Percentiles rank a stretch among this genome's conserved stretches.
phyloP scores from a whole-genome alignment of 2,888 invertebrate species.

The Serripes groenlandicus region DNA sequence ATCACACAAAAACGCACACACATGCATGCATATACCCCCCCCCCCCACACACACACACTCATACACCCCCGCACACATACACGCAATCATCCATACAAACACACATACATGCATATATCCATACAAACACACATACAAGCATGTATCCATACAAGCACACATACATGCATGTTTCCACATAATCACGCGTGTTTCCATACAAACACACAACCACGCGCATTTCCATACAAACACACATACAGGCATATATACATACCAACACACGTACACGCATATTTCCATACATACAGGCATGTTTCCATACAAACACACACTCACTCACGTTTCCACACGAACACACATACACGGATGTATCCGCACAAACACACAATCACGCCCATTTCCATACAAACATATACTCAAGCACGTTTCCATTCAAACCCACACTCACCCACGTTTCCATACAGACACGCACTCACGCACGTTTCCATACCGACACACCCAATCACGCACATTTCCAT shows the following conservation, averaged over 20 bases:
- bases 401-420: too few relatives aligned
- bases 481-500: too few relatives aligned
- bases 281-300: too few relatives aligned
- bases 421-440: too few relatives aligned
- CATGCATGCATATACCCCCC: background rate
- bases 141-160: slow-evolving; percentile 37
- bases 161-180: slow-evolving; percentile 39
- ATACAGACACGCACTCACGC: too few relatives aligned
- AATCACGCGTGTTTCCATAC: slow-evolving; percentile 36
- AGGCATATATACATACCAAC: slow-evolving; percentile 40
- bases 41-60: slow-evolving; percentile 42
- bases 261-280: slow-evolving; percentile 40
- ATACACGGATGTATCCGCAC: too few relatives aligned
- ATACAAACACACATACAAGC: slow-evolving; percentile 46
- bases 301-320: too few relatives aligned
- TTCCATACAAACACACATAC: slow-evolving; percentile 37
- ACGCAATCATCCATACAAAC: slow-evolving; percentile 38
- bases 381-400: too few relatives aligned
- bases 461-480: too few relatives aligned
- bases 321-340: too few relatives aligned
- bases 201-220: slow-evolving; percentile 42
- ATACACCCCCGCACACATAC: slow-evolving; percentile 38
- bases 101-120: background rate
- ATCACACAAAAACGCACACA: too few relatives aligned
- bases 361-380: too few relatives aligned